Evolutionary conservation across 23 tunicate species (phyloP).

Genomic region (Trididemnum nubilum): DNA sequence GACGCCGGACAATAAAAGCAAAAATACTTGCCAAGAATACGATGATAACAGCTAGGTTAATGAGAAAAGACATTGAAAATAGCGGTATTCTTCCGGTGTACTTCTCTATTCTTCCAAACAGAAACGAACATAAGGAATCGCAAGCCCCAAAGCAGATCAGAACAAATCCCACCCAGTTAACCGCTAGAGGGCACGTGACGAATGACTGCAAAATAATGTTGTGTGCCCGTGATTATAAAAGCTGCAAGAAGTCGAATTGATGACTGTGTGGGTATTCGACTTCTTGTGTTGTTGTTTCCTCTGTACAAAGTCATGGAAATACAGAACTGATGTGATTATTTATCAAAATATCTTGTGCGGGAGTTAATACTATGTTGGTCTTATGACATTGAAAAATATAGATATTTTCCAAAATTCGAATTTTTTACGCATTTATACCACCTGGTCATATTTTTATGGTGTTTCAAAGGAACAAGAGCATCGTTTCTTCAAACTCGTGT

Average conservation of each 20-base stretch:
- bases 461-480: no score
- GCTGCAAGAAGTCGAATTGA: background rate
- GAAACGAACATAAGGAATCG: constrained; percentile 74
- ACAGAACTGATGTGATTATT: no score
- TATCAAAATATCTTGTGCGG: no score
- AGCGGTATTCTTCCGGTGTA: constrained; percentile 73
- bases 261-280: background rate
- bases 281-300: background rate
- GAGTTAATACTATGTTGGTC: no score
- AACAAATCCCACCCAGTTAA: constrained; percentile 96
- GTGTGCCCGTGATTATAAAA: background rate
- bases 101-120: constrained; percentile 71
- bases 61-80: constrained; percentile 55
- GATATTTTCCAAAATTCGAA: no score
- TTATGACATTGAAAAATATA: no score
- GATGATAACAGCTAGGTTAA: constrained; percentile 73
- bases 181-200: constrained; percentile 82
- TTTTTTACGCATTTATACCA: no score
- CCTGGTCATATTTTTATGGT: no score
- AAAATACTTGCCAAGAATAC: constrained; percentile 67
- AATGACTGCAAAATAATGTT: constrained; percentile 65
- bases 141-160: constrained; percentile 83
- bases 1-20: no score
- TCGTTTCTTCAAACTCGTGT: no score
- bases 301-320: no score